Evolutionary conservation across 2,797 vertebrate species (phyloP), one percentile per base, ranked within the genome.

Genomic region (Borostomias antarcticus): DNA sequence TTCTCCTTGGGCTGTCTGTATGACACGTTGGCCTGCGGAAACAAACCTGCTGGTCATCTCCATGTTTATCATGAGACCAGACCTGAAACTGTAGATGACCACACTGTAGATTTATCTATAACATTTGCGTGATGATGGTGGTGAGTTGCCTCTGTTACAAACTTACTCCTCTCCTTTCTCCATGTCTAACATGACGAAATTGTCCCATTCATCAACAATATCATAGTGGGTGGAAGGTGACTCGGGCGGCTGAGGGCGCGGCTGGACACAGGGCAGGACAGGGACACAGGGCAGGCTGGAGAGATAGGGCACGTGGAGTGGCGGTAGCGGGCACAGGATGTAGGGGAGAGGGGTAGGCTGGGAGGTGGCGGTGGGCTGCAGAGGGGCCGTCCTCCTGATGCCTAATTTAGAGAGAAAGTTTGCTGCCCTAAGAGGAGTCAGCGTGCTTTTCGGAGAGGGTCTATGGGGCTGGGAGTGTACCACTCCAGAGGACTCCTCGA

Each of bases 1-100:
- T 85, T 82, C 8, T 87, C 17, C 60, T 29, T n/a, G 69, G 52
- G 19, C n/a, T 48, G n/a, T 26, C 25, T 61, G 59, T 23, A 21
- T 35, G 35, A 13, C 57, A 47, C 58, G 1, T 32, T 29, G 47
- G 19, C 45, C 72, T 74, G 59, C 7, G 45, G 29, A 62, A 11
- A 32, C 19, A 7, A 56, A 29, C 26, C n/a, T n/a, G n/a, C n/a
- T n/a, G n/a, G n/a, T n/a, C 29, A 50, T 47, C 33, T 35, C 56
- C 51, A 47, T 45, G 28, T n/a, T 29, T 29, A 50, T 32, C 15
- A 26, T 25, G 25, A 8, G 28, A 60, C 29, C 3, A 8, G 28
- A 60, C 29, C 3, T 47, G 17, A 40, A 17, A 37, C 13, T 19
- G 1, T 62, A 30, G 35, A 30, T 28, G 5, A 17, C 30, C 37